Conservation (phyloP, 2,888 invertebrate genomes). For the Aporophyla lueneburgensis region DNA sequence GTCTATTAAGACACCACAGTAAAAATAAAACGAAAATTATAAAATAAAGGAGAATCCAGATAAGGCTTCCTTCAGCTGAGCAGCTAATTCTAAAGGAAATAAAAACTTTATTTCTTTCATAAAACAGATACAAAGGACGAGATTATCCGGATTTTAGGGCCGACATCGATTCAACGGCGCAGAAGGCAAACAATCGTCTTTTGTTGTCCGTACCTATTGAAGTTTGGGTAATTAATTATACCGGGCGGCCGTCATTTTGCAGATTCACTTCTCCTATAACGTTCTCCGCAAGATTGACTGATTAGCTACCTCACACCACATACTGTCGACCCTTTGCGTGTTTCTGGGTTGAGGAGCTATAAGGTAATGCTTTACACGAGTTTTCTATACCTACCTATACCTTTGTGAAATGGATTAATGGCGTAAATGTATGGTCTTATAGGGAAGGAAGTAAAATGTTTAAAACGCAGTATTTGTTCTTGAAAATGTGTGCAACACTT, state of each 20-base stretch:
- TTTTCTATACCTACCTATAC: slow-evolving; percentile 16
- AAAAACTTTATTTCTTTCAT: slow-evolving; percentile 87
- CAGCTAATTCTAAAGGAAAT: slow-evolving; percentile 82
- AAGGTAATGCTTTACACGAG: slow-evolving; percentile 38
- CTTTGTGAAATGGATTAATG: slow-evolving; percentile 34
- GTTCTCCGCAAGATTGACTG: slow-evolving; percentile 80
- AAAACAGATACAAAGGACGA: slow-evolving; percentile 86
- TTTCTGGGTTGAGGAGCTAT: slow-evolving; percentile 39
- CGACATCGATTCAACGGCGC: slow-evolving; percentile 85
- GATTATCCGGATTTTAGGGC: slow-evolving; percentile 87
- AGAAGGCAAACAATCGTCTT: slow-evolving; percentile 88
- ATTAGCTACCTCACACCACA: slow-evolving; percentile 74
- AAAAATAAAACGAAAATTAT: slow-evolving; percentile 51
- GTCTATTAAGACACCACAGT: slow-evolving; percentile 11
- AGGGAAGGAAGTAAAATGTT: too few species aligned
- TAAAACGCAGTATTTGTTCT: slow-evolving; percentile 12
- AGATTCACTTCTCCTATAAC: slow-evolving; percentile 83
- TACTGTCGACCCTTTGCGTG: slow-evolving; percentile 47
- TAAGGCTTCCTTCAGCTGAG: slow-evolving; percentile 71
- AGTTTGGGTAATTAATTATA: slow-evolving; percentile 88
- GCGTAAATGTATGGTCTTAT: slow-evolving; percentile 15
- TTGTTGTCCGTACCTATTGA: slow-evolving; percentile 86
- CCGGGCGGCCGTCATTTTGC: slow-evolving; percentile 82
- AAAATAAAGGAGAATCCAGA: slow-evolving; percentile 57
- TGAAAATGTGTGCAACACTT: neutral